Conservation (phyloP, 2,113 vertebrate genomes). For the Megaceryle torquata region DNA sequence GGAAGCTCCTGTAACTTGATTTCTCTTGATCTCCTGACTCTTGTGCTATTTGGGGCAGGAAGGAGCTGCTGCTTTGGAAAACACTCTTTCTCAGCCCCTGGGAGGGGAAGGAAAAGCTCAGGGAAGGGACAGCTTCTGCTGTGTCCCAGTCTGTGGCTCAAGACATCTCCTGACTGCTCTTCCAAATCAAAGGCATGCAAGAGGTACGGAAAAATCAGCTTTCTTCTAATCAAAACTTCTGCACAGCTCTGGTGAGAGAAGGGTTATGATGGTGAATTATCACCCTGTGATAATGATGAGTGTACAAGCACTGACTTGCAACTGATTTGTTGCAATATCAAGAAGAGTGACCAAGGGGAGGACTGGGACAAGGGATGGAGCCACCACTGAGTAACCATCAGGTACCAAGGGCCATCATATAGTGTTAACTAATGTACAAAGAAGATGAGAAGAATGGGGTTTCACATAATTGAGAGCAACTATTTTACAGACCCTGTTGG, state of each 20-base stretch:
- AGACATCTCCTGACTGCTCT: neutral
- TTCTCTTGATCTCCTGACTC: neutral
- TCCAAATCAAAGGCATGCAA: neutral
- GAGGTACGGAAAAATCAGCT: neutral
- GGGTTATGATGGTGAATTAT: neutral
- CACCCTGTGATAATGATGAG: neutral
- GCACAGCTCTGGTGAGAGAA: neutral
- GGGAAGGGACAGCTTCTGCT: neutral
- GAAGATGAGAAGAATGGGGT: neutral
- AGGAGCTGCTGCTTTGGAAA: neutral
- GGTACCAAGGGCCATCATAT: neutral
- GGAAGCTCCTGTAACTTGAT: neutral
- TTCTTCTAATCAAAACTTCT: neutral
- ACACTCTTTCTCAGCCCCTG: neutral
- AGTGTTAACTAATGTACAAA: neutral
- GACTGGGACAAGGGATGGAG: neutral
- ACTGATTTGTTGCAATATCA: neutral
- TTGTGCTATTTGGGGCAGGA: neutral
- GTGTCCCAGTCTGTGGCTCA: neutral
- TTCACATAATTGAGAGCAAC: neutral
- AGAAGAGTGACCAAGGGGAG: neutral
- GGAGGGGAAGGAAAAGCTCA: neutral
- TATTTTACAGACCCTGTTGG: neutral
- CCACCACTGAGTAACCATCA: neutral
- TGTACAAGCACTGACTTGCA: neutral